phyloP scores from a whole-genome alignment of 1,140 invertebrate genomes.

The Plectrocnemia conspersa region DNA sequence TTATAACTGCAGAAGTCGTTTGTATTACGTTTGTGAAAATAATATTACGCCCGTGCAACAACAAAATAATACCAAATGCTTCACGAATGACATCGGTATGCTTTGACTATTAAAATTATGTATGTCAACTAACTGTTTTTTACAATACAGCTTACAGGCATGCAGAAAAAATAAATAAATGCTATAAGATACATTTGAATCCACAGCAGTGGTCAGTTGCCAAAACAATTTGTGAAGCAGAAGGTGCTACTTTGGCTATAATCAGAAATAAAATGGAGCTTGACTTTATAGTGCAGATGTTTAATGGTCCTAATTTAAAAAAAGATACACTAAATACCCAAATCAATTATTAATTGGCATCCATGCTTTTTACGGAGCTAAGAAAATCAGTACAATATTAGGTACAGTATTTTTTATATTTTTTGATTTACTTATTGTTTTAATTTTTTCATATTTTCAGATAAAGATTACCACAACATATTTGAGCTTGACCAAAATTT shows the following conservation, averaged over 20 bases:
- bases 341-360: constrained; percentile 39
- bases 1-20: neutral
- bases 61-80: neutral
- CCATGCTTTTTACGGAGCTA: constrained; percentile 38
- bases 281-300: constrained; percentile 16
- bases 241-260: constrained; percentile 41
- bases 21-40: neutral
- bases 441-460: neutral
- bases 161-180: constrained; percentile 34
- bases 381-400: constrained; percentile 38
- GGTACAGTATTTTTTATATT: constrained; percentile 29
- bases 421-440: neutral
- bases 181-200: constrained; percentile 41
- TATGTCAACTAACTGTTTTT: neutral
- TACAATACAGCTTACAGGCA: constrained; percentile 35
- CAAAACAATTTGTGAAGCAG: constrained; percentile 38
- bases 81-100: neutral
- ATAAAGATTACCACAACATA: neutral
- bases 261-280: constrained; percentile 40
- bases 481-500: neutral
- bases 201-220: constrained; percentile 38
- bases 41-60: neutral
- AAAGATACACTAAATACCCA: constrained; percentile 36
- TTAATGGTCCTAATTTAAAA: constrained; percentile 32
- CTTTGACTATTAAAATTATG: neutral